Conservation (phyloP, 2,797 vertebrate genomes). For the Avahi laniger region DNA sequence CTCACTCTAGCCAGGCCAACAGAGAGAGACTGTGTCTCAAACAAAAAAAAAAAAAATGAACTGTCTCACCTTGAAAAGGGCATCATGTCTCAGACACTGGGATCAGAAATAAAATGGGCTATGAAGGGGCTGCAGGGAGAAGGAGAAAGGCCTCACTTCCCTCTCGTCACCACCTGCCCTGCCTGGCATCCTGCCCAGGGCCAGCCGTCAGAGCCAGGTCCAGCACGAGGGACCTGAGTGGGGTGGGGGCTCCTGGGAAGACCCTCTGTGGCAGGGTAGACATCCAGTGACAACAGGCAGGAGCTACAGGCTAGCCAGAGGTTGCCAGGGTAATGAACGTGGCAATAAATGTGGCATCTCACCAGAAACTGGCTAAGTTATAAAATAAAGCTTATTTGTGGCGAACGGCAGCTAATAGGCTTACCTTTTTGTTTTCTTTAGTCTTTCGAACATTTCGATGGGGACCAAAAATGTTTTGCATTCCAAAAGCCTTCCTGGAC, state of each 20-base stretch:
- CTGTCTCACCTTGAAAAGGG: not conserved
- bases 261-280: not conserved
- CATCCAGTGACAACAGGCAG: rapidly evolving
- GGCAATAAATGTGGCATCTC: rapidly evolving
- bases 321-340: rapidly evolving
- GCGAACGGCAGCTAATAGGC: not conserved
- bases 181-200: not conserved
- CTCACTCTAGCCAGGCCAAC: too few relatives aligned
- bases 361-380: rapidly evolving
- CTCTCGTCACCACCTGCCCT: not conserved
- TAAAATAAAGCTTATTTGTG: rapidly evolving
- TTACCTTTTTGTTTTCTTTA: slow-evolving; percentile 92
- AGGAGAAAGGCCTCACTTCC: not conserved
- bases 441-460: slow-evolving; percentile 85
- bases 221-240: too few relatives aligned
- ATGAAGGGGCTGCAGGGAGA: not conserved
- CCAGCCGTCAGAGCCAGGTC: rapidly evolving
- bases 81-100: rapidly evolving
- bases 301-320: rapidly evolving
- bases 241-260: not conserved
- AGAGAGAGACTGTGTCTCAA: too few relatives aligned
- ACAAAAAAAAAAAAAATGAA: too few relatives aligned
- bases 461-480: slow-evolving; percentile 86
- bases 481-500: slow-evolving; percentile 93
- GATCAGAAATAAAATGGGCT: not conserved